Evolutionary conservation across 2,888 invertebrate genomes (phyloP).

Genomic region (Drosophila pseudotalamancana): DNA sequence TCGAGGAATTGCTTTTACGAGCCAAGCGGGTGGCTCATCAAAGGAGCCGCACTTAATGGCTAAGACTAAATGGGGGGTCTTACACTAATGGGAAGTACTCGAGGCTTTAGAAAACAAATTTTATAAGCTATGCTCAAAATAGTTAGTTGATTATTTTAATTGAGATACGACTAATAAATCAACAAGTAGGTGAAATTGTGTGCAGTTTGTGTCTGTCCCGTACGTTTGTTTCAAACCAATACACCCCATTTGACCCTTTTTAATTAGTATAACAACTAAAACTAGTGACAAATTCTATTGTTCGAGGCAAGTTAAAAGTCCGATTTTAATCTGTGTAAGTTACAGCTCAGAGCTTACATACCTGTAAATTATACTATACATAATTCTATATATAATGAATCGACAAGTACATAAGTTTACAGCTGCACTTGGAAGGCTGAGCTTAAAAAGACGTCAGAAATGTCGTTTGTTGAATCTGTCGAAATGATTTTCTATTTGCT

Average conservation of each 20-base stretch:
- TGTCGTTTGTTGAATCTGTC: constrained; percentile 4
- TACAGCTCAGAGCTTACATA: no score
- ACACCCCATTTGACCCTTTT: no score
- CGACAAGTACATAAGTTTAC: background rate
- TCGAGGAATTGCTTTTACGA: constrained; percentile 37
- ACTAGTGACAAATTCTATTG: background rate
- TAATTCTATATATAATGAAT: background rate
- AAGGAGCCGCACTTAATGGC: constrained; percentile 23
- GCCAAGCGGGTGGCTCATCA: constrained; percentile 33
- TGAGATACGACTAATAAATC: background rate
- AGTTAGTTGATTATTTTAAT: background rate
- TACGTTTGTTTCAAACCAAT: no score
- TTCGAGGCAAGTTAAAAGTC: background rate
- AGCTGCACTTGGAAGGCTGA: constrained; percentile 37
- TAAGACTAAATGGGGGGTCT: background rate
- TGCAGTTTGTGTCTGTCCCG: no score
- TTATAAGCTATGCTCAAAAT: background rate
- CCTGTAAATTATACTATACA: no score
- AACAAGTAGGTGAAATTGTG: no score
- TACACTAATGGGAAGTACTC: no score
- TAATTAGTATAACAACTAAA: no score
- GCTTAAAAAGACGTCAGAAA: constrained; percentile 8
- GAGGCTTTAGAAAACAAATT: background rate
- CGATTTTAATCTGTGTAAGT: constrained; percentile 1
- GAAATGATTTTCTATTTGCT: constrained; percentile 8